Evolutionary conservation across 2,888 invertebrate genomes (phyloP).

Genomic region (Lysandra bellargus): DNA sequence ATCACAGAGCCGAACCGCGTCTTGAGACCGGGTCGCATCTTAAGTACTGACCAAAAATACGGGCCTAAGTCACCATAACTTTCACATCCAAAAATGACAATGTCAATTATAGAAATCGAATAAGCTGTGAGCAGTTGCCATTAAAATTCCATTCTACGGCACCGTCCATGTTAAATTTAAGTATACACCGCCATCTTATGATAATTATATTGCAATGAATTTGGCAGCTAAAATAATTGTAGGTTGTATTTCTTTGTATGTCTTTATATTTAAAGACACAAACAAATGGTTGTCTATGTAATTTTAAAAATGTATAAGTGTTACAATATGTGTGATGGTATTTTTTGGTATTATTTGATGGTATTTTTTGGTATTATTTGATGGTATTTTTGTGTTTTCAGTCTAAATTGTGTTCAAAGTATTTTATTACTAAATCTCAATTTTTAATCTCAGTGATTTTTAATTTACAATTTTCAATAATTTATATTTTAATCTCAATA

Average conservation of each 20-base stretch:
- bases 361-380: not conserved
- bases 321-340: not conserved
- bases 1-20: no score
- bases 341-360: not conserved
- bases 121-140: slow-evolving; percentile 8
- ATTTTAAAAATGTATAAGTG: not conserved
- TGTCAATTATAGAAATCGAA: not conserved
- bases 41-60: no score
- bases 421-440: not conserved
- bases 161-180: slow-evolving; percentile 29
- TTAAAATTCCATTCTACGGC: slow-evolving; percentile 9
- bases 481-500: slow-evolving; percentile 4
- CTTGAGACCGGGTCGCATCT: no score
- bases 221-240: not conserved
- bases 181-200: slow-evolving; percentile 14
- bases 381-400: not conserved
- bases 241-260: slow-evolving; percentile 20
- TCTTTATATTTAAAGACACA: slow-evolving; percentile 8
- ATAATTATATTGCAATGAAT: not conserved
- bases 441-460: not conserved
- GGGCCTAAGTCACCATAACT: not conserved
- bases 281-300: not conserved
- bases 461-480: not conserved
- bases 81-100: not conserved
- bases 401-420: not conserved